Percentiles rank a stretch among this genome's conserved stretches.
phyloP scores from a whole-genome alignment of 1,140 invertebrate genomes.

The Zelostemma sp. region DNA sequence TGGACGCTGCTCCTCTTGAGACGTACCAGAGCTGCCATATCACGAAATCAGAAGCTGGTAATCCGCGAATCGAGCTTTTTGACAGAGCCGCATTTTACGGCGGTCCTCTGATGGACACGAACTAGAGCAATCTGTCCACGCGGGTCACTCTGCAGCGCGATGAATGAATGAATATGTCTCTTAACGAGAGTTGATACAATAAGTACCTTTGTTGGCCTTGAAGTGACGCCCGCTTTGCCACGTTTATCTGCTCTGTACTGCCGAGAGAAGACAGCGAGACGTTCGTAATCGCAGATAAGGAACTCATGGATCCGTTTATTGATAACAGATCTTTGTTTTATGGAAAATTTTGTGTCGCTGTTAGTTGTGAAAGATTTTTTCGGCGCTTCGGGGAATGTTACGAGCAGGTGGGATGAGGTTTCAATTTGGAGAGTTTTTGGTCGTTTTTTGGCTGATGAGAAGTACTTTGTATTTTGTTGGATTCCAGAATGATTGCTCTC shows the following conservation, averaged over 20 bases:
- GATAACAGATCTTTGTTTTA: slow-evolving; percentile 17
- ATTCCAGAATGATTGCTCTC: too few relatives aligned
- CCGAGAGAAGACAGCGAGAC: slow-evolving; percentile 20
- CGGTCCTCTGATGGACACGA: slow-evolving; percentile 15
- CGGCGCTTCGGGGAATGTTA: too few relatives aligned
- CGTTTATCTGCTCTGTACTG: slow-evolving; percentile 32
- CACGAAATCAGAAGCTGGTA: slow-evolving; percentile 15
- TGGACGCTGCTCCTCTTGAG: slow-evolving; percentile 73
- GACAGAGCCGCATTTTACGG: slow-evolving; percentile 47
- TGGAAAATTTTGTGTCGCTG: slow-evolving; percentile 8
- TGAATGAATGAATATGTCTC: slow-evolving; percentile 66
- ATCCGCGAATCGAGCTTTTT: slow-evolving; percentile 23
- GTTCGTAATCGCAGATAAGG: slow-evolving; percentile 27
- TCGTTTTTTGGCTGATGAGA: too few relatives aligned
- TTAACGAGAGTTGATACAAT: slow-evolving; percentile 71
- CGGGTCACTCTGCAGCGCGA: slow-evolving; percentile 38
- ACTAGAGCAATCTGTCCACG: slow-evolving; percentile 46
- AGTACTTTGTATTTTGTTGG: too few relatives aligned
- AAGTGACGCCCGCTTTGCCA: slow-evolving; percentile 45
- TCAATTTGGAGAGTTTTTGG: too few relatives aligned
- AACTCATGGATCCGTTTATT: slow-evolving; percentile 3
- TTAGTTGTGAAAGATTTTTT: too few relatives aligned
- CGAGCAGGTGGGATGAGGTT: too few relatives aligned
- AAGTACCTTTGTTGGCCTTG: slow-evolving; percentile 69
- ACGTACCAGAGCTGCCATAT: slow-evolving; percentile 66